Evolutionary conservation across 2,888 invertebrate genomes (phyloP), one percentile per base, ranked within the genome.

Genomic region (Lasioglossum marginatum): DNA sequence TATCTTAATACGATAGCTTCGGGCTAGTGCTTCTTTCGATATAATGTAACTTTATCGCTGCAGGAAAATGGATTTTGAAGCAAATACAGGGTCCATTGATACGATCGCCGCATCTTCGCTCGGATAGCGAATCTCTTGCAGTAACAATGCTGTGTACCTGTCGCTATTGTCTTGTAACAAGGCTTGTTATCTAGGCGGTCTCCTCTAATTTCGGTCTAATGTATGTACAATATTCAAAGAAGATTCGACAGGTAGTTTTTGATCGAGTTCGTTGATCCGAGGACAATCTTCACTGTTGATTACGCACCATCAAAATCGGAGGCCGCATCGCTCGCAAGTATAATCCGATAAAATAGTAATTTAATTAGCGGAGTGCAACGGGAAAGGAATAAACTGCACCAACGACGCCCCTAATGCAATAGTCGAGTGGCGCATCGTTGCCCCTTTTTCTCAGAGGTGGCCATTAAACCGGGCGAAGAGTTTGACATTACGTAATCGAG

Each of bases 401-500:
- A n/a, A 57, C 57, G 57, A 12, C 12, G 57, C 4, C 4, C n/a
- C n/a, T n/a, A n/a, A 57, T 57, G n/a, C n/a, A n/a, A 57, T 57
- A 16, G 31, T 31, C 27, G 16, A 63, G 27, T 4, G 60, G 27
- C 2, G 16, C 31, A 19, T 31, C 31, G 31, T 31, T 31, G 19
- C 2, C 3, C 27, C n/a, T 77, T 70, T 52, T 16, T 68, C 34
- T n/a, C 77, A 8, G 1, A 16, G 52, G 57, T 19, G 63, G 45
- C 74, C 66, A 70, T 74, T 71, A 84, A 74, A 77, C 48, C 34
- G 27, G 3, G 6, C 34, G 23, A 74, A 37, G 23, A 57, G 19
- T 37, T 52, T n/a, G 72, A 19, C 48, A 68, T 74, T 70, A 31
- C 40, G 43, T 71, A 63, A 85, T 79, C 60, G 76, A 80, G 43